Percentiles rank a stretch among this genome's conserved stretches.
Conservation (phyloP, 2,113 vertebrate genomes). For the Taxidea taxus region DNA sequence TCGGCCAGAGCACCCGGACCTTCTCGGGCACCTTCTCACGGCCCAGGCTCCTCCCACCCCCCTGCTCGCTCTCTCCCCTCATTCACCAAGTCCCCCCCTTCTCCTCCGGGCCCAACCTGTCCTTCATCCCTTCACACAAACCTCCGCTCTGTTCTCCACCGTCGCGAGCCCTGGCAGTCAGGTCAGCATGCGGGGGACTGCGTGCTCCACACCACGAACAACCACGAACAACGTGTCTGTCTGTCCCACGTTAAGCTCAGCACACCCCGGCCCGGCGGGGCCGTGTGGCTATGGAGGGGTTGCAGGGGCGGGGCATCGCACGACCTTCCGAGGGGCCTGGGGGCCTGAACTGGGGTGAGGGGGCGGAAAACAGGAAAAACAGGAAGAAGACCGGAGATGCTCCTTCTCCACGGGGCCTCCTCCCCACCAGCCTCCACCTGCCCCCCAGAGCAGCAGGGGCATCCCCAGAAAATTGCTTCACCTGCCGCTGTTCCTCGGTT, state of each 20-base stretch:
- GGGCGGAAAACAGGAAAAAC: neutral
- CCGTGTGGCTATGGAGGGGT: accelerated
- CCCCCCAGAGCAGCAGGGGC: accelerated
- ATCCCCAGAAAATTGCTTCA: accelerated
- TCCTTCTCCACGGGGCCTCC: no score
- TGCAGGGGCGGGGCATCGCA: neutral
- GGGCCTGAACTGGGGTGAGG: no score
- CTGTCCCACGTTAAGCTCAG: neutral
- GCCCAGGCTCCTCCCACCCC: neutral
- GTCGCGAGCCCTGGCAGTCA: accelerated
- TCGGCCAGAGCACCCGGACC: neutral
- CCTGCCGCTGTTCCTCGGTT: neutral
- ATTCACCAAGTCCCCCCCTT: neutral
- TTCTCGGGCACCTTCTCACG: no score
- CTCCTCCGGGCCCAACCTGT: neutral
- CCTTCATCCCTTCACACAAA: no score
- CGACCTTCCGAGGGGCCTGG: accelerated
- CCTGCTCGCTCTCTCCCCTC: neutral
- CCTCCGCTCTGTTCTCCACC: neutral
- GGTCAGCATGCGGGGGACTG: accelerated
- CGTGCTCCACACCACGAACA: neutral
- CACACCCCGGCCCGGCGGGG: accelerated
- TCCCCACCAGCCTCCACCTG: neutral
- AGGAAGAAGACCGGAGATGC: accelerated
- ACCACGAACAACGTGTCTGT: neutral